Evolutionary conservation across 2,797 vertebrate genomes (phyloP).

Genomic region (Chrysocyon brachyurus): DNA sequence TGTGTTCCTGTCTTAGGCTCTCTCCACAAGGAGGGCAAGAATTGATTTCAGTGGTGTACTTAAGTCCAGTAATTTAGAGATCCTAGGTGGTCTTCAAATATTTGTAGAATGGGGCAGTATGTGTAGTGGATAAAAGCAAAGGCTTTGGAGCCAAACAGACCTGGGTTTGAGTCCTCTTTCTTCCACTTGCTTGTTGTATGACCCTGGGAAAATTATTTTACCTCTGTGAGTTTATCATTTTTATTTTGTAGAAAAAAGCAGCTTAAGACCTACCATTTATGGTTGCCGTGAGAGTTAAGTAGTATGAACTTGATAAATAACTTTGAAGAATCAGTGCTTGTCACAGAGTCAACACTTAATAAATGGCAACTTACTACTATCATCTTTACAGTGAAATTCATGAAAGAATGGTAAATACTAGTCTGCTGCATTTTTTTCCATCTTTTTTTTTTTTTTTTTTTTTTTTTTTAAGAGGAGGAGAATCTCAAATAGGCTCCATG

Average conservation of each 20-base stretch:
- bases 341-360: not conserved
- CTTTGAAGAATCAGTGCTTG: not conserved
- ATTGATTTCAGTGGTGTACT: not conserved
- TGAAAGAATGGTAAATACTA: not conserved
- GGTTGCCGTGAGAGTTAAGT: not conserved
- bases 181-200: not conserved
- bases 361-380: not conserved
- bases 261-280: not conserved
- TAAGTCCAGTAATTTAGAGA: not conserved
- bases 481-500: not conserved
- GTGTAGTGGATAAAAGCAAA: not conserved
- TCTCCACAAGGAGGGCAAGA: not conserved
- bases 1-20: not conserved
- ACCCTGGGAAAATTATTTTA: conserved; percentile 23
- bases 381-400: not conserved
- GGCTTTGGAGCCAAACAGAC: not conserved
- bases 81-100: not conserved
- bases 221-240: not conserved
- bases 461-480: not conserved
- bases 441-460: not conserved
- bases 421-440: too few relatives aligned
- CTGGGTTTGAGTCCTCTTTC: not conserved
- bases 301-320: not conserved
- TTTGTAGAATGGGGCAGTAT: not conserved
- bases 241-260: not conserved